These are phyloP conservation scores for Cardiocondyla obscurior DNA, from an alignment of 1,140 invertebrate genomes.

Conservation along the genomic window DNA sequence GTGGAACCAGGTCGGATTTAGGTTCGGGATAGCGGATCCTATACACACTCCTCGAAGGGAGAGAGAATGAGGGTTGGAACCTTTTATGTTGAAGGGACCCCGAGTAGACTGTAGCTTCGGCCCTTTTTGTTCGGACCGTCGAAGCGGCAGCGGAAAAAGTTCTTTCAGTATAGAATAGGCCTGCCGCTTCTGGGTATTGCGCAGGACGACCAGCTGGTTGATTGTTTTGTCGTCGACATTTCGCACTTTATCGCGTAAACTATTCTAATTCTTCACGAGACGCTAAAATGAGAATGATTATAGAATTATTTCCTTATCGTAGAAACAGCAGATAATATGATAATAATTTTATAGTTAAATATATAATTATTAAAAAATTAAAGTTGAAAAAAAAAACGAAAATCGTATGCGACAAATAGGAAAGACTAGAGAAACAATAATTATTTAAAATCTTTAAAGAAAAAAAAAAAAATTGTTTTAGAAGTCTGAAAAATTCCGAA, in stretches of 20 bases:
- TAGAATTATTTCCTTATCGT: background rate
- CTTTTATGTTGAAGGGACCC: constrained; percentile 73
- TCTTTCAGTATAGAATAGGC: constrained; percentile 38
- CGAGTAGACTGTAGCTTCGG: constrained; percentile 62
- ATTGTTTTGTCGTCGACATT: constrained; percentile 32
- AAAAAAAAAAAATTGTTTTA: background rate
- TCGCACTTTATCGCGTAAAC: background rate
- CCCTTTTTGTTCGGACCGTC: constrained; percentile 71
- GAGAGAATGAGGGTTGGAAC: constrained; percentile 73
- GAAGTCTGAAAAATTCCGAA: background rate
- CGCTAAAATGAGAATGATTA: background rate
- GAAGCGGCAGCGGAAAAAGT: constrained; percentile 67
- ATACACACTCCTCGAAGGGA: constrained; percentile 52
- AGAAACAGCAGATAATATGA: too few species aligned
- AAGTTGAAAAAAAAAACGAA: background rate
- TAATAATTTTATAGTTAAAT: too few species aligned
- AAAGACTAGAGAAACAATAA: background rate
- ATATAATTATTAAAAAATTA: background rate
- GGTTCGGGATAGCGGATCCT: constrained; percentile 62
- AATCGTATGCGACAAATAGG: background rate
- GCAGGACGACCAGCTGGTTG: constrained; percentile 42
- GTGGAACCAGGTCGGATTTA: constrained; percentile 67
- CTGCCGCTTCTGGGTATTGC: constrained; percentile 7
- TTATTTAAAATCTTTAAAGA: background rate
- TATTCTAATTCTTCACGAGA: constrained; percentile 40